Percentiles rank a stretch among this genome's conserved stretches.
phyloP scores from a whole-genome alignment of 2,113 vertebrate genomes.

The Acanthochromis polyacanthus region DNA sequence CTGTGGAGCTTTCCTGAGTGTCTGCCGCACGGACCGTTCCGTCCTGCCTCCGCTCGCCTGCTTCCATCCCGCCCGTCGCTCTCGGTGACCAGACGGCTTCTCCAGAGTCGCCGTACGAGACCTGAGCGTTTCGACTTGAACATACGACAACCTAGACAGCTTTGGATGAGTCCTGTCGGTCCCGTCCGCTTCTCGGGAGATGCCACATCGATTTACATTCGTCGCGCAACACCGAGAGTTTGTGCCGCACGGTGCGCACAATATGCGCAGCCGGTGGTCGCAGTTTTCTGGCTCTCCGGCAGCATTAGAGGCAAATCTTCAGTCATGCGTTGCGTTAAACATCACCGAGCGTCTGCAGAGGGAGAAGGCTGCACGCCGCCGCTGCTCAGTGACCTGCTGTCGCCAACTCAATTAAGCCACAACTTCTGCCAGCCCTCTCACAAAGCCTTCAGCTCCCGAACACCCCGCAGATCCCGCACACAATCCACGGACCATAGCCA shows the following conservation, averaged over 20 bases:
- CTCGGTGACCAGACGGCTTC: constrained; percentile 92
- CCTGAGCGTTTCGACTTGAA: constrained; percentile 97
- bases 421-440: constrained; percentile 54
- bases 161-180: constrained; percentile 80
- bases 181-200: constrained; percentile 77
- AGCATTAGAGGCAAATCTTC: constrained; percentile 78
- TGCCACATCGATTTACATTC: constrained; percentile 79
- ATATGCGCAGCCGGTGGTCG: constrained; percentile 79
- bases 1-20: constrained; percentile 80
- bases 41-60: constrained; percentile 79
- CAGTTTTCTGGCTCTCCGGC: constrained; percentile 65
- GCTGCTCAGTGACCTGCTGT: constrained; percentile 57
- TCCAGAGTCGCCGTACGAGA: constrained; percentile 98
- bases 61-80: constrained; percentile 85
- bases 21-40: constrained; percentile 71
- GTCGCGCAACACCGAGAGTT: constrained; percentile 70
- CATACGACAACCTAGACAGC: constrained; percentile 90
- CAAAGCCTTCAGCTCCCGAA: constrained; percentile 45
- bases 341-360: constrained; percentile 45
- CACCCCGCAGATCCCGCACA: constrained; percentile 57
- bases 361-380: constrained; percentile 52
- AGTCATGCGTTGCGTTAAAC: constrained; percentile 65
- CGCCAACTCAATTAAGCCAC: constrained; percentile 64
- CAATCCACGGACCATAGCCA: constrained; percentile 60
- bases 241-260: constrained; percentile 75